phyloP scores from a whole-genome alignment of 2,113 vertebrate genomes.

The Hassar affinis region DNA sequence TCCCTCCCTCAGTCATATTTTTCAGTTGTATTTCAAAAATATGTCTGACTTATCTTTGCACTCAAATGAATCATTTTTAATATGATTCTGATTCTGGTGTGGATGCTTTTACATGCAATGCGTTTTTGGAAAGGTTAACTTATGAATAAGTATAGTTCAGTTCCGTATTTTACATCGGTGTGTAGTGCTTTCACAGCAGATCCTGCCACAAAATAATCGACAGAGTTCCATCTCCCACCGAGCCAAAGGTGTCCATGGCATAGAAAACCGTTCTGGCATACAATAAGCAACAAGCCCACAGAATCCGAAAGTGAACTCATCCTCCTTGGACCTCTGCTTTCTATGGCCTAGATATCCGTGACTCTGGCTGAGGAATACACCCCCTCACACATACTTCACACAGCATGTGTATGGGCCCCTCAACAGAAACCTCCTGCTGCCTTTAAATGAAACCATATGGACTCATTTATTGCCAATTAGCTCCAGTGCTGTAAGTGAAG shows the following conservation, averaged over 20 bases:
- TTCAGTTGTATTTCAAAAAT: background rate
- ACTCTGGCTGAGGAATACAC: conserved; percentile 33
- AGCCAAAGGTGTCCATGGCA: conserved; percentile 13
- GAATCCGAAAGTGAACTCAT: background rate
- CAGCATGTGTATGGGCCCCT: conserved; percentile 36
- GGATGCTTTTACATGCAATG: background rate
- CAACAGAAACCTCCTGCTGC: conserved; percentile 45
- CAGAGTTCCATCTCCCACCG: background rate
- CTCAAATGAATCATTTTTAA: background rate
- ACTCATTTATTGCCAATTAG: conserved; percentile 66
- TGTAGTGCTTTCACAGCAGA: conserved; percentile 1
- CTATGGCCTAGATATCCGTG: background rate
- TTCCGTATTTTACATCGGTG: background rate
- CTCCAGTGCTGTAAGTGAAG: conserved; percentile 58
- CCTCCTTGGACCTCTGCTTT: conserved; percentile 8
- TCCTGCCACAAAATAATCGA: background rate
- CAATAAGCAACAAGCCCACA: background rate
- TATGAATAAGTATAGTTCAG: conserved; percentile 8
- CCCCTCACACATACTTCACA: conserved; percentile 23
- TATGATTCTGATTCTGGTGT: background rate
- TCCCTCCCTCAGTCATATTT: background rate
- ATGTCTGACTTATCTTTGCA: background rate
- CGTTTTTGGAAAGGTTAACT: conserved; percentile 18
- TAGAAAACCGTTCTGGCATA: conserved; percentile 10
- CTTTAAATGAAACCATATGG: conserved; percentile 62